phyloP scores from a whole-genome alignment of 2,888 invertebrate genomes.

The Ethmia dodecea region DNA sequence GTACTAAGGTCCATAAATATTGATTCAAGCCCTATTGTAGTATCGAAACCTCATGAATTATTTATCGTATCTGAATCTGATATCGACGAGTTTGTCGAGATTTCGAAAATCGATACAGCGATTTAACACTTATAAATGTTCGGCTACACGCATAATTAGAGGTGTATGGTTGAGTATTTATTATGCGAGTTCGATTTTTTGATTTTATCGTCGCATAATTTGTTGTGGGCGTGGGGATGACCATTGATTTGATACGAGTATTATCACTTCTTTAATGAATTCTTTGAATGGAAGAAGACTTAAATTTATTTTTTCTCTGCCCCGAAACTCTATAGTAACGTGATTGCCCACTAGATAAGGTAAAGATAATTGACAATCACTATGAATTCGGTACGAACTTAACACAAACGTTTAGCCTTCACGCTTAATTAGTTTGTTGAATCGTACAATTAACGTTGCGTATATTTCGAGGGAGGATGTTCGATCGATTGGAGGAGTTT shows the following conservation, averaged over 20 bases:
- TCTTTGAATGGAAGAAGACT: no score
- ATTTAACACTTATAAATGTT: slow-evolving; percentile 39
- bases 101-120: slow-evolving; percentile 57
- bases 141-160: slow-evolving; percentile 41
- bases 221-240: no score
- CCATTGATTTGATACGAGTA: no score
- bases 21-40: slow-evolving; percentile 55
- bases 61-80: slow-evolving; percentile 55
- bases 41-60: slow-evolving; percentile 59
- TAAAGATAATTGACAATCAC: slow-evolving; percentile 18
- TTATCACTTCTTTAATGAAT: no score
- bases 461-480: slow-evolving; percentile 35
- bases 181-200: slow-evolving; percentile 14
- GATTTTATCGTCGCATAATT: no score
- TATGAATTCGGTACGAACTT: slow-evolving; percentile 32
- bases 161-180: slow-evolving; percentile 32
- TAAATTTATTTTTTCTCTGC: no score
- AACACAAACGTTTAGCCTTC: slow-evolving; percentile 44
- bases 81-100: slow-evolving; percentile 58
- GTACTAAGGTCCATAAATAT: slow-evolving; percentile 46
- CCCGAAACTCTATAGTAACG: no score
- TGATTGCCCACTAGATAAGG: no score
- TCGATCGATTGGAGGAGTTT: slow-evolving; percentile 27
- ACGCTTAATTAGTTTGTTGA: slow-evolving; percentile 53
- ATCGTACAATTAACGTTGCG: slow-evolving; percentile 51